A percentile compares a stretch with the other conserved stretches of the same genome.
These are phyloP conservation scores for Drosophila miranda DNA, from an alignment of 1,140 invertebrate species.

Conservation along the genomic window DNA sequence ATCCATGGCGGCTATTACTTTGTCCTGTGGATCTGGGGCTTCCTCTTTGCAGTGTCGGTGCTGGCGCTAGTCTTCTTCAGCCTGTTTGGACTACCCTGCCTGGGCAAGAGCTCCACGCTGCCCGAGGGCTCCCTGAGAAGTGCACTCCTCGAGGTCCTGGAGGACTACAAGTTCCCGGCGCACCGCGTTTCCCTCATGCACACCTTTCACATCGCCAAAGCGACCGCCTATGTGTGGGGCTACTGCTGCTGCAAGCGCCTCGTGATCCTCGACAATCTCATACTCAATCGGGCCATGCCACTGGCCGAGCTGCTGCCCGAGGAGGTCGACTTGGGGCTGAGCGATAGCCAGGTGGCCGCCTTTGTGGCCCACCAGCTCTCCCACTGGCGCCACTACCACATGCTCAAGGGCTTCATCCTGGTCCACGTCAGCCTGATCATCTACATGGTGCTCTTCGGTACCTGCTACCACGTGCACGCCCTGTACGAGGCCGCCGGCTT, in stretches of 20 bases:
- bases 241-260: slow-evolving; percentile 29
- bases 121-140: not conserved
- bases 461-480: not conserved
- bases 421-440: slow-evolving; percentile 16
- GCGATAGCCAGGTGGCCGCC: slow-evolving; percentile 23
- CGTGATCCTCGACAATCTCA: slow-evolving; percentile 38
- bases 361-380: slow-evolving; percentile 51
- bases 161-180: slow-evolving; percentile 6
- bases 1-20: not conserved
- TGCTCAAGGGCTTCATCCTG: not conserved
- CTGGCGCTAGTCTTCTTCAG: not conserved
- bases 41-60: not conserved
- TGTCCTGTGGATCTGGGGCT: slow-evolving; percentile 28
- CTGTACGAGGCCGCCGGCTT: slow-evolving; percentile 54
- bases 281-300: slow-evolving; percentile 22
- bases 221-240: slow-evolving; percentile 34
- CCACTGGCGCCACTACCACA: slow-evolving; percentile 36
- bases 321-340: slow-evolving; percentile 36
- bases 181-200: slow-evolving; percentile 23
- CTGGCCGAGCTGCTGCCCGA: slow-evolving; percentile 6
- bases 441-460: slow-evolving; percentile 46
- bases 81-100: slow-evolving; percentile 20
- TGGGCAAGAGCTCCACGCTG: slow-evolving; percentile 30
- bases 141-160: not conserved
- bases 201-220: slow-evolving; percentile 3